Conservation (phyloP, 2,888 invertebrate species). For the Pandemis corylana region DNA sequence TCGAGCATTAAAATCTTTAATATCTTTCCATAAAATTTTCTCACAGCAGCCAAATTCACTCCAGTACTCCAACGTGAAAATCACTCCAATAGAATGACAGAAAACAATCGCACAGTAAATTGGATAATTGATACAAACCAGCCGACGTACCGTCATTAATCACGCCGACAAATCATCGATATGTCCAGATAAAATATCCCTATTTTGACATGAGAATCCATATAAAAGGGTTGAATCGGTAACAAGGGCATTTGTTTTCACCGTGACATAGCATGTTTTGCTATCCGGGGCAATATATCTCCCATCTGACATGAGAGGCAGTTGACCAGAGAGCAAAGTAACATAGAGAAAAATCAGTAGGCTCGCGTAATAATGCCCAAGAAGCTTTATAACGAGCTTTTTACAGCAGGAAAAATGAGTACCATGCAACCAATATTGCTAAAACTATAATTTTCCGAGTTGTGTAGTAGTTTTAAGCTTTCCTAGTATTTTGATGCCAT, state of each 20-base stretch:
- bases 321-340: constrained; percentile 43
- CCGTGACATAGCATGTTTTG: constrained; percentile 58
- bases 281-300: constrained; percentile 61
- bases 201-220: constrained; percentile 62
- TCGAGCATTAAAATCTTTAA: constrained; percentile 1
- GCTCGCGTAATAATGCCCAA: background rate
- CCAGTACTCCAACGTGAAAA: constrained; percentile 54
- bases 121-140: constrained; percentile 69
- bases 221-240: constrained; percentile 55
- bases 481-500: background rate
- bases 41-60: constrained; percentile 3
- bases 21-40: background rate
- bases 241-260: constrained; percentile 56
- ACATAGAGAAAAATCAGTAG: constrained; percentile 28
- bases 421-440: too few relatives aligned
- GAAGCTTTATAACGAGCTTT: background rate
- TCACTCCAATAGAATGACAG: constrained; percentile 49
- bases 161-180: constrained; percentile 66
- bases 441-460: too few relatives aligned
- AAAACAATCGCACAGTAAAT: constrained; percentile 65
- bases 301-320: constrained; percentile 53
- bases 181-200: constrained; percentile 52
- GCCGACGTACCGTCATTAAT: constrained; percentile 59
- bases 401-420: background rate
- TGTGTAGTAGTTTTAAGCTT: background rate